Conservation (phyloP, 2,113 vertebrate species). For the Brachypodius melanocephalos region DNA sequence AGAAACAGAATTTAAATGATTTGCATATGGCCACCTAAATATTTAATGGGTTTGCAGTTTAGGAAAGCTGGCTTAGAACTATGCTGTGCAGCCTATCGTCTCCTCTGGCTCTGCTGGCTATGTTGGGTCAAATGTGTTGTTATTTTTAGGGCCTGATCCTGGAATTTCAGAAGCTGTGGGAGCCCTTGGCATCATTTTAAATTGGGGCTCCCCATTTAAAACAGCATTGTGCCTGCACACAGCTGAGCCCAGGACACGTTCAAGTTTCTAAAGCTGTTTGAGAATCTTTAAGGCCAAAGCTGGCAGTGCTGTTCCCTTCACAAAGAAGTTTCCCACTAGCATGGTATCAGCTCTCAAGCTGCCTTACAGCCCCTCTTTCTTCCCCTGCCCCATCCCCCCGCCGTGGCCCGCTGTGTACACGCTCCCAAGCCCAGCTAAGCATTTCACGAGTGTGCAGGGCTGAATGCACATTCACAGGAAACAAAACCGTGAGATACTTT, state of each 20-base stretch:
- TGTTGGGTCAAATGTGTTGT: neutral
- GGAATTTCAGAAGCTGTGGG: neutral
- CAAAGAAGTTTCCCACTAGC: constrained; percentile 3
- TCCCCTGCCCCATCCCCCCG: neutral
- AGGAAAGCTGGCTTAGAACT: constrained; percentile 40
- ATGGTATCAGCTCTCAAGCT: neutral
- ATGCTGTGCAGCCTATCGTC: neutral
- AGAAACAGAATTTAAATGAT: constrained; percentile 58
- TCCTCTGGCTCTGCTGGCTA: neutral
- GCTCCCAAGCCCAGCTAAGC: constrained; percentile 38
- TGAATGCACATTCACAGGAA: constrained; percentile 57
- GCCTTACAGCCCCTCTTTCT: constrained; percentile 10
- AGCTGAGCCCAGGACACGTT: neutral
- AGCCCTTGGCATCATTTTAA: neutral
- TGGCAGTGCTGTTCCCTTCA: neutral
- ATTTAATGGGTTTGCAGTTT: constrained; percentile 60
- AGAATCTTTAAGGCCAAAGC: neutral
- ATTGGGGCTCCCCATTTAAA: neutral
- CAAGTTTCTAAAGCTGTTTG: neutral
- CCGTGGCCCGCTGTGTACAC: neutral
- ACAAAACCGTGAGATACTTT: constrained; percentile 59
- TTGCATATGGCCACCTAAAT: constrained; percentile 70
- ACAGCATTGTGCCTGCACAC: neutral
- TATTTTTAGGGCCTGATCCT: constrained; percentile 13
- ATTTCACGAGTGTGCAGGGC: constrained; percentile 29